Evolutionary conservation across 2,888 invertebrate species (phyloP), one percentile per base, ranked within the genome.

Genomic region (Pyrochroa serraticornis): DNA sequence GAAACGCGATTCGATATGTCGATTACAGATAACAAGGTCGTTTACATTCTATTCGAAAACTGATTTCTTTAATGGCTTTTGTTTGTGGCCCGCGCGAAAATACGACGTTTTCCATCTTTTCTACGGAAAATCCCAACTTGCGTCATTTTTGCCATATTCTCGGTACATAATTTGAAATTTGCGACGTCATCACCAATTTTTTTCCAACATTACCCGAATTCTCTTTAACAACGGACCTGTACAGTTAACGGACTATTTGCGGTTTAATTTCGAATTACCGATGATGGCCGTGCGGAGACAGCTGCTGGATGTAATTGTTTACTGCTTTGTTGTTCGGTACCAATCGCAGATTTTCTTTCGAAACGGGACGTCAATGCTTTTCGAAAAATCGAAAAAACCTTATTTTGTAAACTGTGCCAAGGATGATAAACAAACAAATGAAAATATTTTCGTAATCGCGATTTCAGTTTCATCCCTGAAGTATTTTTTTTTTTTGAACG

Each of bases 21-120:
- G 69, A 73, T 70, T 71, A 69, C 68, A 69, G 72, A 74, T 73
- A 73, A 73, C 72, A 74, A 75, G 74, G 74, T 71, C 73, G 71
- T 71, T 74, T 71, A 71, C 74, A 71, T 74, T 74, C 74, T 72
- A 72, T 68, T 69, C 67, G 67, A 69, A 73, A 74, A 71, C 69
- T 72, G 69, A 73, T 71, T 72, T 71, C 62, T 66, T 58, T 59
- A 56, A 60, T 50, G 52, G 34, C 53, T 62, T 62, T 56, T 56
- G 49, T 52, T 51, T 39, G 36, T 33, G 6, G 9, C 14, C 30
- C 39, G 7, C 9, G 8, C n/a, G 36, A 49, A 56, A 48, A 55
- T 42, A 49, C 48, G 31, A 30, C 14, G 32, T 48, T 41, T 42
- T 53, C 22, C 41, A 30, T 31, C 8, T 32, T 42, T 50, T 42